Conservation (phyloP, 2,797 vertebrate genomes). For the Neosilurus mollespiculum region DNA sequence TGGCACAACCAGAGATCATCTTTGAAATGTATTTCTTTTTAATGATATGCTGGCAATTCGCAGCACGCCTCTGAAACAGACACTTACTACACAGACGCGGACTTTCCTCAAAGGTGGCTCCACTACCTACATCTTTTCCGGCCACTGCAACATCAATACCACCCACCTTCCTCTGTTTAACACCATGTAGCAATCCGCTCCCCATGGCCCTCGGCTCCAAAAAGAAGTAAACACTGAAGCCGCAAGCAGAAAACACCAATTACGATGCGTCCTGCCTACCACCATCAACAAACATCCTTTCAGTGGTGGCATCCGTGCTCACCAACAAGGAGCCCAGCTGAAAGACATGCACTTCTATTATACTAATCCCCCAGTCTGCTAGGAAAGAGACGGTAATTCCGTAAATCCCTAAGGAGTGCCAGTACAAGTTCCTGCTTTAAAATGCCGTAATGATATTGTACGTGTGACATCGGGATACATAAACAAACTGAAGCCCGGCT, state of each 20-base stretch:
- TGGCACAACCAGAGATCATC: background rate
- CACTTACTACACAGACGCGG: background rate
- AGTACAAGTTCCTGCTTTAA: conserved; percentile 33
- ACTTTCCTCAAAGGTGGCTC: background rate
- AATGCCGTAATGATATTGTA: conserved; percentile 31
- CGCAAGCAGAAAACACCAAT: conserved; percentile 68
- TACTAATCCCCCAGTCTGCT: conserved; percentile 59
- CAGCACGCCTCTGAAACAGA: background rate
- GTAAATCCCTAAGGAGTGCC: conserved; percentile 25
- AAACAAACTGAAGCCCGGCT: conserved; percentile 30
- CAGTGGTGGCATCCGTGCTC: conserved; percentile 58
- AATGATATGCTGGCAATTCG: background rate
- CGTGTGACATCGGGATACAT: background rate
- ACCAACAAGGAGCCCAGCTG: conserved; percentile 50
- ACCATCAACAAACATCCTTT: conserved; percentile 65
- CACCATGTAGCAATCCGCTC: conserved; percentile 56
- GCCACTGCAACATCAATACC: conserved; percentile 55
- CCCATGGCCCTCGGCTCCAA: conserved; percentile 52
- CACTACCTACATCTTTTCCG: conserved; percentile 18
- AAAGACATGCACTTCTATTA: conserved; percentile 53
- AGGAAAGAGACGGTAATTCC: conserved; percentile 40
- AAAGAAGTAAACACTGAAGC: conserved; percentile 58
- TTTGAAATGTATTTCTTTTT: background rate
- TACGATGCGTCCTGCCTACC: conserved; percentile 63
- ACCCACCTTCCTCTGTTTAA: conserved; percentile 53